Evolutionary conservation across 2,113 vertebrate genomes (phyloP).

Genomic region (Paradisaea rubra): DNA sequence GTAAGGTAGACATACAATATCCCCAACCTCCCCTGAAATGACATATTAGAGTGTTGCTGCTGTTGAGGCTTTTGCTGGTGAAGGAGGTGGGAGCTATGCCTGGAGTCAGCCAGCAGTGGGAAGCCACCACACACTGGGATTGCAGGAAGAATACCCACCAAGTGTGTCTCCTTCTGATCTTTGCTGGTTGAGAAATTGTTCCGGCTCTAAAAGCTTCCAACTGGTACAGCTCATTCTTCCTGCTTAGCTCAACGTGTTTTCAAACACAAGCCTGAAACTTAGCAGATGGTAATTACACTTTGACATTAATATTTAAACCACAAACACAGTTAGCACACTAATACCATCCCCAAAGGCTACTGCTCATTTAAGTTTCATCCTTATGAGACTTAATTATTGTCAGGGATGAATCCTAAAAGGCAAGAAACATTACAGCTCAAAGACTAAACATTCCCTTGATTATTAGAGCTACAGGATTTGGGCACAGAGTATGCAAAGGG

Average conservation of each 20-base stretch:
- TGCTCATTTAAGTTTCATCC: constrained; percentile 63
- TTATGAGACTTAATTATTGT: constrained; percentile 74
- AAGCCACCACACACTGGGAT: neutral
- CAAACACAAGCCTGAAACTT: constrained; percentile 46
- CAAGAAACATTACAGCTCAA: constrained; percentile 34
- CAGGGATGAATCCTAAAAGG: constrained; percentile 64
- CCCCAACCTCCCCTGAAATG: neutral
- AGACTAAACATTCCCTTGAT: constrained; percentile 9
- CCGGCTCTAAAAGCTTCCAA: neutral
- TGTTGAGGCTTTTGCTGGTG: neutral
- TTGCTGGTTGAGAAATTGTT: constrained; percentile 14
- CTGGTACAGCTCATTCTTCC: constrained; percentile 5
- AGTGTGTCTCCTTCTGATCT: neutral
- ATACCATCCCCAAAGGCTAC: constrained; percentile 67
- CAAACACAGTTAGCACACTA: constrained; percentile 69
- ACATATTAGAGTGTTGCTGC: neutral
- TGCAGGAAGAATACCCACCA: neutral
- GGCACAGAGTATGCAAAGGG: neutral
- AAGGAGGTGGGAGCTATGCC: neutral
- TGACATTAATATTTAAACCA: constrained; percentile 77
- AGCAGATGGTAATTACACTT: constrained; percentile 64
- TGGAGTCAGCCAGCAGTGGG: neutral
- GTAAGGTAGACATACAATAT: neutral
- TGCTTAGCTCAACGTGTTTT: constrained; percentile 41
- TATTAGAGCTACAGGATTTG: neutral